phyloP scores from a whole-genome alignment of 2,797 vertebrate genomes.

The Smutsia gigantea region DNA sequence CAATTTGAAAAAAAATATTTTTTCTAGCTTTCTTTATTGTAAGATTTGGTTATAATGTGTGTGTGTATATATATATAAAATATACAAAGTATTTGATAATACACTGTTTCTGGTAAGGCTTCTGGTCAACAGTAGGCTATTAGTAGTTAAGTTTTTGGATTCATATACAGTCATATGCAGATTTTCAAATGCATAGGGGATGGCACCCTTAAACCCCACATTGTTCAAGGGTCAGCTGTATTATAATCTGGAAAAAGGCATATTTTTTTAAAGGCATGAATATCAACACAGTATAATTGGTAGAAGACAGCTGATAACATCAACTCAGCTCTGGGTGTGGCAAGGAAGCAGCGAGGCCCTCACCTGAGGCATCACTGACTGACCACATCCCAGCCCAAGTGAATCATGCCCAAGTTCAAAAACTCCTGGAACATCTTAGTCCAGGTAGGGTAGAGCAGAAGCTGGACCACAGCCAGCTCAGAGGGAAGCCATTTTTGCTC shows the following conservation, averaged over 20 bases:
- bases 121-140: no score
- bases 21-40: no score
- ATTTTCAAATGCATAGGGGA: no score
- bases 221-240: no score
- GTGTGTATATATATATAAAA: no score
- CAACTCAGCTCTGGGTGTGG: background rate
- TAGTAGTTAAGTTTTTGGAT: no score
- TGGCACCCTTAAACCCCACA: no score
- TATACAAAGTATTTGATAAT: no score
- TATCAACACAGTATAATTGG: background rate
- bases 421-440: background rate
- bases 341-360: background rate
- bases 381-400: background rate
- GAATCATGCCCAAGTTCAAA: background rate
- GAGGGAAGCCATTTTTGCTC: background rate
- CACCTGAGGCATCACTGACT: background rate
- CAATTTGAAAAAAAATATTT: no score
- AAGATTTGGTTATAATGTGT: no score
- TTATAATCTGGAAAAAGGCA: background rate
- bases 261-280: background rate
- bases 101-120: no score
- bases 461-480: background rate
- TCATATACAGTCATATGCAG: no score
- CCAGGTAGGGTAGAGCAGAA: background rate
- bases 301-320: background rate